phyloP scores from a whole-genome alignment of 35 echinoderm and acorn worm species.

The Strongylocentrotus purpuratus region DNA sequence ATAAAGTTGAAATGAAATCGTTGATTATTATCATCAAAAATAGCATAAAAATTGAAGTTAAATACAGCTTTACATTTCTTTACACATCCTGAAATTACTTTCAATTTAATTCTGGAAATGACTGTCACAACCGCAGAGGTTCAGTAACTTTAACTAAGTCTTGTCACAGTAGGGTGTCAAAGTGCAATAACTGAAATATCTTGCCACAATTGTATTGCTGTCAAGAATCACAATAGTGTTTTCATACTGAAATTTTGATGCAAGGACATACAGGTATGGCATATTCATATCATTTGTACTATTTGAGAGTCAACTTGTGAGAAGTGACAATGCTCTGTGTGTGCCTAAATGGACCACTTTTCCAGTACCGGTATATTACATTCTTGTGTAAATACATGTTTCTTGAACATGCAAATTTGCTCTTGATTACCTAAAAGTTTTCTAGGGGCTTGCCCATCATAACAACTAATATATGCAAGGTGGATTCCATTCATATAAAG shows the following conservation, averaged over 20 bases:
- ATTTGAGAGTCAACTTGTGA: background rate
- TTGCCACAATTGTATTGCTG: background rate
- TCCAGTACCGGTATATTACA: no score
- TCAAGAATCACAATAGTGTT: background rate
- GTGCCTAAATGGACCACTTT: no score
- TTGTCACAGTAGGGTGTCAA: background rate
- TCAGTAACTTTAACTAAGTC: no score
- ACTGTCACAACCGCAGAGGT: no score
- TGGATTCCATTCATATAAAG: background rate
- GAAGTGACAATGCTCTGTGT: background rate
- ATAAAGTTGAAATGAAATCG: no score
- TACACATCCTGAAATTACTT: no score
- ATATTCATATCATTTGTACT: background rate
- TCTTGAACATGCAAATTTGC: background rate
- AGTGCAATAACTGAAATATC: background rate
- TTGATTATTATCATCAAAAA: no score
- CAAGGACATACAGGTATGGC: background rate
- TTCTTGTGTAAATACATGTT: no score
- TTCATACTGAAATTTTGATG: background rate
- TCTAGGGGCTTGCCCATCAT: background rate
- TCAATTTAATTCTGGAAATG: no score
- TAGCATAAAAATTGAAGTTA: no score
- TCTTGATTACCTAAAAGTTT: background rate
- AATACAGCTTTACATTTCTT: no score
- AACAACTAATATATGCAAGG: background rate